These are phyloP conservation scores for Dipodomys ordii DNA, from an alignment of 2,113 vertebrate species.

Conservation along the genomic window DNA sequence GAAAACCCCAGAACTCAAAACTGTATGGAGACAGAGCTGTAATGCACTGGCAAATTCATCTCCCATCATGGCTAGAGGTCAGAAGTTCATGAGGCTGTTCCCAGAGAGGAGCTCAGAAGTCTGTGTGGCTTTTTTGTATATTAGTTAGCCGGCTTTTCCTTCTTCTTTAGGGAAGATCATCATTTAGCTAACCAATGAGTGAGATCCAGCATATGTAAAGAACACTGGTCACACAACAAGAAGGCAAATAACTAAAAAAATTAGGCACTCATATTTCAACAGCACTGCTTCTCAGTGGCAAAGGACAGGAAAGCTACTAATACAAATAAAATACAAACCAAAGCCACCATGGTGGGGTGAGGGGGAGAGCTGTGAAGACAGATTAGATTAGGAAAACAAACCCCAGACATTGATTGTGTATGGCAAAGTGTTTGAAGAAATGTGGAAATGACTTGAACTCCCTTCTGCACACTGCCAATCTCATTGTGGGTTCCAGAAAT, in stretches of 20 bases:
- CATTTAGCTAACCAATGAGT: neutral
- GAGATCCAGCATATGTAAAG: neutral
- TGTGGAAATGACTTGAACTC: neutral
- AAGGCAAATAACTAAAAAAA: neutral
- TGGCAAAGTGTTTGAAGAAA: neutral
- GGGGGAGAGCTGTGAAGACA: rapidly evolving
- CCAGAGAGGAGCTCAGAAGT: neutral
- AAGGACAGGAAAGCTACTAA: too few species aligned
- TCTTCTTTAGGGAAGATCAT: neutral
- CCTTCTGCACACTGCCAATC: too few species aligned
- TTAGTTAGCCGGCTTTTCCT: neutral
- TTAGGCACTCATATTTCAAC: neutral
- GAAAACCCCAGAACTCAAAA: too few species aligned
- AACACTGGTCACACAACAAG: neutral
- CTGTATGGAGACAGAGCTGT: neutral
- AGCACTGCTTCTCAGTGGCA: neutral
- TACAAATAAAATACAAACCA: neutral
- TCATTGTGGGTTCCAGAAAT: neutral
- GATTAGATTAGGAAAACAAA: neutral
- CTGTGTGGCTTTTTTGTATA: neutral
- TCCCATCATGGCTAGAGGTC: neutral
- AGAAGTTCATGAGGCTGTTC: neutral
- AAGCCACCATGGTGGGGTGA: rapidly evolving
- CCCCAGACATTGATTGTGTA: too few species aligned
- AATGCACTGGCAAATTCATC: neutral